Evolutionary conservation across 1,140 invertebrate genomes (phyloP).

Genomic region (Zaprionus vittiger): DNA sequence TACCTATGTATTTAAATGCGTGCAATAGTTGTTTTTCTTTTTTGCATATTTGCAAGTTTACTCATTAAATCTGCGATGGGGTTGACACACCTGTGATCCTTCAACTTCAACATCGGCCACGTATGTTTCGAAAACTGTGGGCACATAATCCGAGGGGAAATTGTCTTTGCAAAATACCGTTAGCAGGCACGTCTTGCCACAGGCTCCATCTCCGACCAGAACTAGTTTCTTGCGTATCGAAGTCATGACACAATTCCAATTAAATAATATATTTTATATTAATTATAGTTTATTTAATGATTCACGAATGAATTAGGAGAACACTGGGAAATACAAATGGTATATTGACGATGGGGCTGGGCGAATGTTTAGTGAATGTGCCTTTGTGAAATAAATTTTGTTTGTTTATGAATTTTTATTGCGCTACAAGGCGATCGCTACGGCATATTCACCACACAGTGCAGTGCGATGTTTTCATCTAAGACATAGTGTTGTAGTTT

Average conservation of each 20-base stretch:
- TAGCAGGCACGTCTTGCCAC: slow-evolving; percentile 98
- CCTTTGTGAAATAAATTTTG: slow-evolving; percentile 26
- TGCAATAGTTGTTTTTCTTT: slow-evolving; percentile 11
- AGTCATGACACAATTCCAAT: slow-evolving; percentile 88
- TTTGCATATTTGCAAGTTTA: slow-evolving; percentile 4
- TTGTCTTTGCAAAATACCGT: slow-evolving; percentile 99
- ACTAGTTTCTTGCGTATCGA: slow-evolving; percentile 99
- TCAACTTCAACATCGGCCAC: slow-evolving; percentile 98
- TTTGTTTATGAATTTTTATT: slow-evolving; percentile 49
- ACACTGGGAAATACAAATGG: slow-evolving; percentile 5
- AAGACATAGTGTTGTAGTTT: neutral
- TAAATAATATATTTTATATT: neutral
- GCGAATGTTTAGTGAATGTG: slow-evolving; percentile 21
- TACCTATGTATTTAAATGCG: slow-evolving; percentile 3
- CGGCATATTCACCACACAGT: slow-evolving; percentile 1
- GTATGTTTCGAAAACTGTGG: slow-evolving; percentile 99
- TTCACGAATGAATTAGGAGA: neutral
- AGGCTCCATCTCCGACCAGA: slow-evolving; percentile 99
- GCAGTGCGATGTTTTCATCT: neutral
- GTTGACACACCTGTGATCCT: slow-evolving; percentile 91
- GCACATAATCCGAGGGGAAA: slow-evolving; percentile 98
- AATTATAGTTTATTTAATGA: neutral
- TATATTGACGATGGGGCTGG: slow-evolving; percentile 4
- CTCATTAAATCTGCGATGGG: neutral
- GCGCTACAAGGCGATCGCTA: slow-evolving; percentile 26